Base-by-base conservation (phyloP, 2,888 invertebrate genomes). In the Drosophila recens region DNA sequence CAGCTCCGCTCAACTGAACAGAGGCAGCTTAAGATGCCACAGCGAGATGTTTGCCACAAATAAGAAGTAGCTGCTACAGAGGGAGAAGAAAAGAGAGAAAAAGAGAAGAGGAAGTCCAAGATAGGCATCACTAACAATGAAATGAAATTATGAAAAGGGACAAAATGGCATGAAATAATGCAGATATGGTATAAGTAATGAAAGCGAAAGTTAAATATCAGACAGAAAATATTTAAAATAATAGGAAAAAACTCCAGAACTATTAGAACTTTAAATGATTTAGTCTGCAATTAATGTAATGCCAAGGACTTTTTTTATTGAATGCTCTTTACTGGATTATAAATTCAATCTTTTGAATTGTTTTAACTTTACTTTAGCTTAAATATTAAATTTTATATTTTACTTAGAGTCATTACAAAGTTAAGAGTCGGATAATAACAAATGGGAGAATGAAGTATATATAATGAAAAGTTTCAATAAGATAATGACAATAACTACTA, bases 21-120 rank as follows among this genome's bases (percentile, higher is more conserved):
- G 52, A 46, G 58, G 51, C 65, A 54, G 33, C 48, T 34, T 33
- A n/a, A 40, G 48, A 53, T 61, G 67, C 43, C 34, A 73, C 45
- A 65, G 38, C 51, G 33, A 53, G 48, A 40, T 53, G 9, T 54
- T 33, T 17, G 42, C 23, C 4, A 20, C 40, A 53, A 38, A 36
- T 33, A 42, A 20, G 2, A 20, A 3, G 17, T 5, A 42, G 17
- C 13, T 30, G 53, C 42, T 45, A 34, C 11, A 43, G 34, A 10
- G 42, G 13, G 11, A 38, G 33, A 38, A 10, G 33, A 20, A 15
- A n/a, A 54, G n/a, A 17, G 23, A 9, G 17, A 8, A 4, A 30
- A 10, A 23, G 9, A 48, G 2, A 1, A 20, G 17, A 0, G 17
- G 23, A 33, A 17, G 34, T 45, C n/a, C 36, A 30, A 38, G n/a